phyloP scores from a whole-genome alignment of 1,140 invertebrate species.

The Trichomalopsis sarcophagae region DNA sequence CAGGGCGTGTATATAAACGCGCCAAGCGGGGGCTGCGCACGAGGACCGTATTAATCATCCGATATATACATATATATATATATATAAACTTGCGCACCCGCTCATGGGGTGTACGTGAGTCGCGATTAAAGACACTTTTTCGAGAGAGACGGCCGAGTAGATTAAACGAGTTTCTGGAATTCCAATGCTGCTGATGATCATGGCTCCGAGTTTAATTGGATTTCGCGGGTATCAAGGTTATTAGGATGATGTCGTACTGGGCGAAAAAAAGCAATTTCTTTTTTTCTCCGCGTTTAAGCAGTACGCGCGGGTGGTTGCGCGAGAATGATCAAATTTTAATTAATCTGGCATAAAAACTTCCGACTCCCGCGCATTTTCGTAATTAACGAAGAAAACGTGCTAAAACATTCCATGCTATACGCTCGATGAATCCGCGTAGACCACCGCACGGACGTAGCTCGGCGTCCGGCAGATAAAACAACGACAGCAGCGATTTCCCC shows the following conservation, averaged over 20 bases:
- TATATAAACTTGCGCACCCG: not conserved
- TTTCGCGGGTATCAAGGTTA: not conserved
- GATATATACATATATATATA: not conserved
- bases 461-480: not conserved
- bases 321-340: no score
- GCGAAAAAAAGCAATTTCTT: no score
- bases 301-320: no score
- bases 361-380: no score
- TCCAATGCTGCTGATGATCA: not conserved
- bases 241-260: no score
- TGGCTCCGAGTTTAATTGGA: not conserved
- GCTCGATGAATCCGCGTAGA: no score
- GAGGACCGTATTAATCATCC: slow-evolving; percentile 44
- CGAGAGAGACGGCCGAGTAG: not conserved
- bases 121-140: slow-evolving; percentile 26
- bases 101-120: not conserved
- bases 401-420: no score
- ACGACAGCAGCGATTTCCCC: not conserved
- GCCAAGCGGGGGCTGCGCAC: not conserved
- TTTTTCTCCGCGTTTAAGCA: no score
- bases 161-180: not conserved
- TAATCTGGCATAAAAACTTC: no score
- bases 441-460: no score
- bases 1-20: not conserved
- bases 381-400: no score